Percentiles rank a stretch among this genome's conserved stretches.
Evolutionary conservation across 1,140 invertebrate species (phyloP).

Genomic region (Parasteatoda tepidariorum): DNA sequence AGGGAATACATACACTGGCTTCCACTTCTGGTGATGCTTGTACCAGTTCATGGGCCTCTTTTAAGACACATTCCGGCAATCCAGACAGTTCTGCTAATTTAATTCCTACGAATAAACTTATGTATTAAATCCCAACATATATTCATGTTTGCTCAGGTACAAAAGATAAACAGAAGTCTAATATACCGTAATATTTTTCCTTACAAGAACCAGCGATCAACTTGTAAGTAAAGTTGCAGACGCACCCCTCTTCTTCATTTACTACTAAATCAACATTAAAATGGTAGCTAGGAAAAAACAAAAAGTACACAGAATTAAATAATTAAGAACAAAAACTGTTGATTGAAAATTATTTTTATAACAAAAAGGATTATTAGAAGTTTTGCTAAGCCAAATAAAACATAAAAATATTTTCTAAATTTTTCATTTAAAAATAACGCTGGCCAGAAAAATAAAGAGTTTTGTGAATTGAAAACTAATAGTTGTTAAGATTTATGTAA

Average conservation of each 20-base stretch:
- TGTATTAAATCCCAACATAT: neutral
- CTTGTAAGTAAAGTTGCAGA: conserved; percentile 48
- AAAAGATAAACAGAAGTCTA: neutral
- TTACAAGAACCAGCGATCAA: conserved; percentile 38
- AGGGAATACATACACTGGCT: neutral
- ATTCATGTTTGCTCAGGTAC: too few species aligned
- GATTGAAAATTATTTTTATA: neutral
- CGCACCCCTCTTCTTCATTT: neutral
- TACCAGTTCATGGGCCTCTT: conserved; percentile 22
- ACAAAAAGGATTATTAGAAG: neutral
- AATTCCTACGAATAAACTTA: conserved; percentile 18
- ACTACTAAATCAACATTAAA: conserved; percentile 28
- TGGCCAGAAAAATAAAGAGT: neutral
- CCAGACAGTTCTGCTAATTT: conserved; percentile 56
- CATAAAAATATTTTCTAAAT: neutral
- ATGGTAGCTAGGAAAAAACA: conserved; percentile 27
- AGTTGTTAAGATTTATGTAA: too few species aligned
- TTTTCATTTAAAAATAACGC: neutral
- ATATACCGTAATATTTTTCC: conserved; percentile 59
- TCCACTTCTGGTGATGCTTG: neutral
- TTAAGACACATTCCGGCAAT: conserved; percentile 26
- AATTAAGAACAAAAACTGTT: conserved; percentile 1
- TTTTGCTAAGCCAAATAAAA: neutral
- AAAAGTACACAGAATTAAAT: too few species aligned
- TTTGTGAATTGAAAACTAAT: neutral